Conservation (phyloP, 2,888 invertebrate species). For the Oligia fasciuncula region DNA sequence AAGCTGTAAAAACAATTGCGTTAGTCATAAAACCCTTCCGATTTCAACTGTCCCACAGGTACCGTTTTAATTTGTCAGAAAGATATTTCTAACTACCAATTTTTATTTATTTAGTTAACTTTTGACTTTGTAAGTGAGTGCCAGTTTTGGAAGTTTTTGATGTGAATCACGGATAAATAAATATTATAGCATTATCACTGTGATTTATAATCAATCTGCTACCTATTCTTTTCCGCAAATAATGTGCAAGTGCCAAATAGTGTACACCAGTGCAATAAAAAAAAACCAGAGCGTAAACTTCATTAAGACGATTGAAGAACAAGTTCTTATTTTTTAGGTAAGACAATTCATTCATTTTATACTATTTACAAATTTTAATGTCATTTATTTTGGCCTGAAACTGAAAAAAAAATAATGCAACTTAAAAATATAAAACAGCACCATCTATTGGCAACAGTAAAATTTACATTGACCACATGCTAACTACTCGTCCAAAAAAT, state of each 20-base stretch:
- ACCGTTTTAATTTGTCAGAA: slow-evolving; percentile 38
- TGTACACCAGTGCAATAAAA: background rate
- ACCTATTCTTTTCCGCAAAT: background rate
- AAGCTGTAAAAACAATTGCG: slow-evolving; percentile 40
- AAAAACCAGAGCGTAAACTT: background rate
- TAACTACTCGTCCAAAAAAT: slow-evolving; percentile 47
- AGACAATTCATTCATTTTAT: background rate
- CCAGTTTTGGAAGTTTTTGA: background rate
- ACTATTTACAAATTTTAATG: no score
- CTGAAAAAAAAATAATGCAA: background rate
- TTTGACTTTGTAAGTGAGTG: slow-evolving; percentile 37
- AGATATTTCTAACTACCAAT: background rate
- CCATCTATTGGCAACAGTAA: slow-evolving; percentile 79
- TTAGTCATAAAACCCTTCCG: slow-evolving; percentile 60
- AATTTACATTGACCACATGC: slow-evolving; percentile 71
- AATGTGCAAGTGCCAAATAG: background rate
- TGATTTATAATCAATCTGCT: background rate
- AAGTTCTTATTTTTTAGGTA: background rate
- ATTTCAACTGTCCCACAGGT: slow-evolving; percentile 13
- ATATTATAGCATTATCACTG: background rate
- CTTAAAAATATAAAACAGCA: slow-evolving; percentile 34
- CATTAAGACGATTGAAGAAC: background rate
- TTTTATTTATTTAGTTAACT: slow-evolving; percentile 61
- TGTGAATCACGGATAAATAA: background rate
- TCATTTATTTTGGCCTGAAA: background rate